A percentile compares a stretch with the other conserved stretches of the same genome.
These are phyloP conservation scores for Accipiter virgatus DNA, from an alignment of 2,113 vertebrate genomes.

Conservation along the genomic window DNA sequence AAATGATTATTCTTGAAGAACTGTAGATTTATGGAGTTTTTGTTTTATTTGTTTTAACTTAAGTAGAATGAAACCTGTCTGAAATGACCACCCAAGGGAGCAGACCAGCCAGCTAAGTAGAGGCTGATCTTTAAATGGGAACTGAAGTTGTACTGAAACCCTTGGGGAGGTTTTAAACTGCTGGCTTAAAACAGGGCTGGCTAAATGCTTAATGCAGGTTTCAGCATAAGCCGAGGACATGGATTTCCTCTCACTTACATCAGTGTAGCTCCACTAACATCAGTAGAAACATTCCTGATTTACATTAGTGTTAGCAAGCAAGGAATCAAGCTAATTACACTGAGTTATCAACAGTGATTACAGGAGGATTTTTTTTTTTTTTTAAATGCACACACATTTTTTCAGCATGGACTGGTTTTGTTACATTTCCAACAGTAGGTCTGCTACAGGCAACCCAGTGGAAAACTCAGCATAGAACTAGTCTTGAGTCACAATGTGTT, in stretches of 20 bases:
- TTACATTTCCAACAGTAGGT: neutral
- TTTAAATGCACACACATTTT: neutral
- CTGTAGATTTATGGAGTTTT: conserved; percentile 17
- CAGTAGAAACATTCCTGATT: neutral
- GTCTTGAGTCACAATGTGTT: neutral
- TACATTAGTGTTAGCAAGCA: neutral
- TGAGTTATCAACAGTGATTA: neutral
- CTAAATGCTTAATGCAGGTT: neutral
- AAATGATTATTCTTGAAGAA: conserved; percentile 17
- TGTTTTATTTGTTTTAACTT: conserved; percentile 41
- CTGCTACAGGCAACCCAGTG: neutral
- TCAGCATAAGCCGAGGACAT: neutral
- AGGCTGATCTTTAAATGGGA: neutral
- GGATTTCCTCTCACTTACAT: neutral
- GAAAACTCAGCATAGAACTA: neutral
- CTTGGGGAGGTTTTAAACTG: neutral
- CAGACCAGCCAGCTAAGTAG: neutral
- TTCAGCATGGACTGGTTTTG: neutral
- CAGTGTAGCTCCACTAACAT: neutral
- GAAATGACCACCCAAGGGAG: conserved; percentile 59
- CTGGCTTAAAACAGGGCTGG: neutral
- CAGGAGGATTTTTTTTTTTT: neutral
- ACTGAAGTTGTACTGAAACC: neutral
- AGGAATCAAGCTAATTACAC: conserved; percentile 19
- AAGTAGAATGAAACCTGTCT: conserved; percentile 37